phyloP scores from a whole-genome alignment of 2,113 vertebrate genomes.

The Urocynchramus pylzowi region DNA sequence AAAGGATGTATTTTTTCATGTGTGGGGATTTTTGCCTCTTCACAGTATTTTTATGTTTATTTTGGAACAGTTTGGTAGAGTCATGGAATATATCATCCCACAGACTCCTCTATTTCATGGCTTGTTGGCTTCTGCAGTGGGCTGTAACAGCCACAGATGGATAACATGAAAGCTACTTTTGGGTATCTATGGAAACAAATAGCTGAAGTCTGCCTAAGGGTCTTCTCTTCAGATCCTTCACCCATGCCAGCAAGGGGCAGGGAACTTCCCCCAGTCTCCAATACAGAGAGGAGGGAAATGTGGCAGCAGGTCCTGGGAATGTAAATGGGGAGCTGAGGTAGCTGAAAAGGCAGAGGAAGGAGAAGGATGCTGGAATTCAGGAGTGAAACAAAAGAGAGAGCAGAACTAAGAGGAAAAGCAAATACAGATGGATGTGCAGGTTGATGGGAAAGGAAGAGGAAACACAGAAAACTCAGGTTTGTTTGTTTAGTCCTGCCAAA shows the following conservation, averaged over 20 bases:
- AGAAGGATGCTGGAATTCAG: not conserved
- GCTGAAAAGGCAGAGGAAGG: not conserved
- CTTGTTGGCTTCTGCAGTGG: not conserved
- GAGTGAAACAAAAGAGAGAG: not conserved
- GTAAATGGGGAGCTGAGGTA: not conserved
- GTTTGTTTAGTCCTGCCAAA: not conserved
- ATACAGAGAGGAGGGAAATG: fast-evolving
- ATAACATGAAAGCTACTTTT: not conserved
- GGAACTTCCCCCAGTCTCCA: not conserved
- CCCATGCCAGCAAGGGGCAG: not conserved
- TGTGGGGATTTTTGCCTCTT: not conserved
- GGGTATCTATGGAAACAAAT: slow-evolving; percentile 37
- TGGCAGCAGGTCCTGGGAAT: not conserved
- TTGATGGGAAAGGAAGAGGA: not conserved
- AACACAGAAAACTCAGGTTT: not conserved
- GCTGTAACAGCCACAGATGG: slow-evolving; percentile 16
- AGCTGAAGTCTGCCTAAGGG: not conserved
- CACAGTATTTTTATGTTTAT: not conserved
- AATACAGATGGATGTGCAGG: not conserved
- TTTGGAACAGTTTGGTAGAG: not conserved
- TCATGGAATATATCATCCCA: not conserved
- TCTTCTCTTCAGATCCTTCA: not conserved
- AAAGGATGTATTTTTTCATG: not conserved
- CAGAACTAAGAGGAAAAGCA: not conserved
- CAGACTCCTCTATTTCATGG: not conserved